A percentile compares a stretch with the other conserved stretches of the same genome.
Conservation (phyloP, 2,113 vertebrate species). For the Gavia stellata region DNA sequence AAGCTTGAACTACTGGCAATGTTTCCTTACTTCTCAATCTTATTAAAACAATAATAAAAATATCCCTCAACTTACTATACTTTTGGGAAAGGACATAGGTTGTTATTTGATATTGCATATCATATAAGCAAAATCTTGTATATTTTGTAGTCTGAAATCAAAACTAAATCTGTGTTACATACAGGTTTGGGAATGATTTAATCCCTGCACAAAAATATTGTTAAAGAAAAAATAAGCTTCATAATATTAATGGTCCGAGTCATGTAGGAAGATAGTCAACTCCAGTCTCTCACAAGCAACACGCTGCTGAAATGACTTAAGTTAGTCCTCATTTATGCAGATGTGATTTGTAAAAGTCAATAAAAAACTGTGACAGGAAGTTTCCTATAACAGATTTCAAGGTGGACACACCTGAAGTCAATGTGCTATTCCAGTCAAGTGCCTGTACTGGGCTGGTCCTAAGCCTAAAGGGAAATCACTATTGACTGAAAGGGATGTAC, state of each 20-base stretch:
- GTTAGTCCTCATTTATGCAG: not conserved
- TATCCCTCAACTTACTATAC: not conserved
- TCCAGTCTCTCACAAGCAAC: not conserved
- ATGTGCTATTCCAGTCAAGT: not conserved
- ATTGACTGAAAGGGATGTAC: not conserved
- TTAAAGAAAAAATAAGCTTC: not conserved
- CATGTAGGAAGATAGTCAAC: not conserved
- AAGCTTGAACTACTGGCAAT: slow-evolving; percentile 17
- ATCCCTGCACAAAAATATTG: not conserved
- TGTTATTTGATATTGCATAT: not conserved
- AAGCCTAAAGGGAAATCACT: not conserved
- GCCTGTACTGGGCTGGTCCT: not conserved
- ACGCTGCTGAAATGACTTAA: not conserved
- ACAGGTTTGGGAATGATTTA: not conserved
- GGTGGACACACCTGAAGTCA: not conserved
- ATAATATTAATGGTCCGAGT: not conserved
- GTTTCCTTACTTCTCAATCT: slow-evolving; percentile 28
- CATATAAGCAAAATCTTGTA: not conserved
- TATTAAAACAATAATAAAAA: not conserved
- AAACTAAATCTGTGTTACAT: not conserved
- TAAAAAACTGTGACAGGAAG: not conserved
- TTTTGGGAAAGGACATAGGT: not conserved
- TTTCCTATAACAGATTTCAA: fast-evolving
- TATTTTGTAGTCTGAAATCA: slow-evolving; percentile 11
- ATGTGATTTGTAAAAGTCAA: not conserved